Conservation (phyloP, 2,888 invertebrate species). For the Lasioglossum pauxillum region DNA sequence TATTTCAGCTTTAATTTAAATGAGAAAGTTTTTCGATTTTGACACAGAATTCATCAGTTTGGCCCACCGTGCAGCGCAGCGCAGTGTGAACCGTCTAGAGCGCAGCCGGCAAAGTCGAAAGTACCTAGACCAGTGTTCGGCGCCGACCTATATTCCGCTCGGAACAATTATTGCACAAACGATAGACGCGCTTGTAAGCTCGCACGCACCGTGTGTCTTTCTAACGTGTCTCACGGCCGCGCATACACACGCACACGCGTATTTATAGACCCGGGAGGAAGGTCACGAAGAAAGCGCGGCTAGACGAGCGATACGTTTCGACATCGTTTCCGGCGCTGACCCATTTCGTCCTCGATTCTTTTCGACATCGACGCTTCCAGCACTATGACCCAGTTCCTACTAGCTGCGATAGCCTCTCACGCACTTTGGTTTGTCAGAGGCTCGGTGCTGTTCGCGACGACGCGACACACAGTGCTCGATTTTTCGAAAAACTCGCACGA, state of each 20-base stretch:
- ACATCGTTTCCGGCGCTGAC: conserved; percentile 80
- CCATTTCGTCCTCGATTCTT: conserved; percentile 75
- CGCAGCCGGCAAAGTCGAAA: conserved; percentile 48
- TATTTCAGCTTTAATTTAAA: no score
- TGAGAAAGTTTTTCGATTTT: no score
- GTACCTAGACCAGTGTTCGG: conserved; percentile 49
- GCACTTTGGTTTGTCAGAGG: conserved; percentile 51
- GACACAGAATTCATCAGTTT: no score
- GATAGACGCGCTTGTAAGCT: conserved; percentile 60
- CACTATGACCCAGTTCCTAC: conserved; percentile 64
- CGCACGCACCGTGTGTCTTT: conserved; percentile 58
- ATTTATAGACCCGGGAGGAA: conserved; percentile 76
- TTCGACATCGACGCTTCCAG: conserved; percentile 65
- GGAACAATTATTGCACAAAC: conserved; percentile 65
- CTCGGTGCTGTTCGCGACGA: neutral
- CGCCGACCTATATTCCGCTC: conserved; percentile 68
- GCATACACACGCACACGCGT: conserved; percentile 43
- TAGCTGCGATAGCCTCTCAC: conserved; percentile 53
- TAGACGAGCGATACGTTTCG: conserved; percentile 75
- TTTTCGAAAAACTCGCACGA: no score
- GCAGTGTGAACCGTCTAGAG: conserved; percentile 12
- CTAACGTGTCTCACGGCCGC: conserved; percentile 11
- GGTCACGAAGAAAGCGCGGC: conserved; percentile 79
- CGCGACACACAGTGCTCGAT: no score
- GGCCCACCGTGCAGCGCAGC: neutral